Conservation (phyloP, 2,797 vertebrate species). For the Sebastes cheni region DNA sequence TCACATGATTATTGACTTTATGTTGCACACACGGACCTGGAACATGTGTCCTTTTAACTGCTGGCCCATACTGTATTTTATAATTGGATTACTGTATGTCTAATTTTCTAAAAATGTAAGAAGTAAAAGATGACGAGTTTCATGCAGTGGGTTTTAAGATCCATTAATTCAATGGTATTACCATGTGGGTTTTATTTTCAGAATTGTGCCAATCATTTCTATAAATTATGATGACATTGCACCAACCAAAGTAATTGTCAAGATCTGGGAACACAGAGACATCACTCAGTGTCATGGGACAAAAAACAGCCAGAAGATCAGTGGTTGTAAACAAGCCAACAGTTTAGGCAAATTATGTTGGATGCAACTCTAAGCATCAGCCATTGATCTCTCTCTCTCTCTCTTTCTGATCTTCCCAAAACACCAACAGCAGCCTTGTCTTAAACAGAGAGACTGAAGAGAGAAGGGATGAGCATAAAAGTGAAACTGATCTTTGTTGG, state of each 20-base stretch:
- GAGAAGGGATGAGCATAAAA: no score
- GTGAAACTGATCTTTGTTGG: neutral
- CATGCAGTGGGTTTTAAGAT: neutral
- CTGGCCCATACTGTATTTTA: neutral
- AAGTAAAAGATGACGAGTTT: neutral
- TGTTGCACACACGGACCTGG: neutral
- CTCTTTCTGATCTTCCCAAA: neutral
- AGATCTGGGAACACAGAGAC: neutral
- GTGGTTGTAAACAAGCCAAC: neutral
- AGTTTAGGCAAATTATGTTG: neutral
- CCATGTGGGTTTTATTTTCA: neutral
- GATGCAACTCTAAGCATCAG: neutral
- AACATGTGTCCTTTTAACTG: neutral
- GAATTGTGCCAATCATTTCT: neutral
- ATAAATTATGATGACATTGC: neutral
- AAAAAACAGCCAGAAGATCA: neutral
- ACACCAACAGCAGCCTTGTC: neutral
- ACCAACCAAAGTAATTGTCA: no score
- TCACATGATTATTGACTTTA: constrained; percentile 7
- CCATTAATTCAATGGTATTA: neutral
- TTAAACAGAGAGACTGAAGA: neutral
- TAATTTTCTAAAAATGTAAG: neutral
- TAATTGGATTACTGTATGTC: neutral
- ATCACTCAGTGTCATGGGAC: neutral
- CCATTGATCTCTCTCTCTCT: neutral